phyloP scores from a whole-genome alignment of 2,113 vertebrate genomes.

The Tragelaphus buxtoni region DNA sequence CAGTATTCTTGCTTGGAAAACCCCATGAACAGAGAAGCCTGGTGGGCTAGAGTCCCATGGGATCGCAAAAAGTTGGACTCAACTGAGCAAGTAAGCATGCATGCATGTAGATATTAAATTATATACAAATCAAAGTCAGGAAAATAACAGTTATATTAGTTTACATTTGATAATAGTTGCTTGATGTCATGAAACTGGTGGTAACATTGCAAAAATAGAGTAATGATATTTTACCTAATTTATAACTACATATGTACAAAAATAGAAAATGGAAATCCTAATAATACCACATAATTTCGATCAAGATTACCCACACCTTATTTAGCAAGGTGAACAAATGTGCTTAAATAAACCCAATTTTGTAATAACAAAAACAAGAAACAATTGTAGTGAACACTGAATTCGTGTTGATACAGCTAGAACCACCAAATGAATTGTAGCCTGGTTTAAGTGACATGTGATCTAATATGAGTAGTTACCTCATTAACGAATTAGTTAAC shows the following conservation, averaged over 20 bases:
- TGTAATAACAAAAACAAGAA: neutral
- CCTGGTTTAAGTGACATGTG: neutral
- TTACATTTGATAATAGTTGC: neutral
- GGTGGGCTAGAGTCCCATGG: neutral
- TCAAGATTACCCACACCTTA: neutral
- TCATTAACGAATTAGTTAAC: neutral
- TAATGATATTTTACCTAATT: neutral
- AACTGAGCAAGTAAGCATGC: neutral
- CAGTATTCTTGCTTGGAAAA: neutral
- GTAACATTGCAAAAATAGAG: neutral
- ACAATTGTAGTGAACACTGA: neutral
- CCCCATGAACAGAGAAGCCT: neutral
- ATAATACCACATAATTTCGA: neutral
- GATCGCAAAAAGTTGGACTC: neutral
- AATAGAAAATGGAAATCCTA: slow-evolving; percentile 9
- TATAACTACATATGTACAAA: neutral
- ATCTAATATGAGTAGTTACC: neutral
- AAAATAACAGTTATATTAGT: neutral
- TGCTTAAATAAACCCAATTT: neutral
- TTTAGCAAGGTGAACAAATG: neutral
- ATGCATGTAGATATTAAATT: neutral
- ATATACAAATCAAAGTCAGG: neutral
- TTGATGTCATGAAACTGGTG: neutral
- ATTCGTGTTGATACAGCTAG: neutral
- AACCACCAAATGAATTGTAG: neutral